Evolutionary conservation across 2,888 invertebrate species (phyloP), one percentile per base, ranked within the genome.

Genomic region (Dione vanillae): DNA sequence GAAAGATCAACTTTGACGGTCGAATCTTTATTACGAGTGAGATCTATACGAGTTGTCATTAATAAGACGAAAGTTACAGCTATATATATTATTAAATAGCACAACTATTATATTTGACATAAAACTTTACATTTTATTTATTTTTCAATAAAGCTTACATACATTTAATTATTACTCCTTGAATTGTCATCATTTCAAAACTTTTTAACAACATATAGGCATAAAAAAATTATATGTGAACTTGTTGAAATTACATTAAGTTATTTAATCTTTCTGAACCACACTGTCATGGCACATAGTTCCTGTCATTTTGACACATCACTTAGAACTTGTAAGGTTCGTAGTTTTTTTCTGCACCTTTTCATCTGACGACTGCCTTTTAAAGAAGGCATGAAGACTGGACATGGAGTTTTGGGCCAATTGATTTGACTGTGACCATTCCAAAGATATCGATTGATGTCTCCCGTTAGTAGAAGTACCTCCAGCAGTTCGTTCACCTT

Each of bases 331-430:
- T 64, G 83, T 78, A 43, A 84, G 78, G 69, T 81, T 83, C 68
- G 80, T 86, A 52, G 86, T 83, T 80, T 91, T 92, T 75, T 89
- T 85, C 75, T 90, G 89, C 51, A 84, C 80, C 74, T 93, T 92
- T 73, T 92, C 93, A 56, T 92, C 91, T 20, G 94, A 91, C 45
- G 94, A 94, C 83, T 95, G 94, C 74, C 94, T 89, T 88, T 96
- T 96, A 85, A 96, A 97, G 90, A 97, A 97, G 69, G 96, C 96
- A 77, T 97, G 96, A 56, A 97, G 93, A 69, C 97, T 97, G 78
- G 96, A 96, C 93, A 97, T 96, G 10, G 97, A 96, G 78, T 94
- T 95, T 81, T 97, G 96, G 47, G 96, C 96, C 65, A 97, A 90
- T 73, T 95, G 95, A 77, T 96, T 96, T 27, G 95, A 94, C 11